Conservation (phyloP, 2,888 invertebrate genomes). For the Drosophila meridionalis region DNA sequence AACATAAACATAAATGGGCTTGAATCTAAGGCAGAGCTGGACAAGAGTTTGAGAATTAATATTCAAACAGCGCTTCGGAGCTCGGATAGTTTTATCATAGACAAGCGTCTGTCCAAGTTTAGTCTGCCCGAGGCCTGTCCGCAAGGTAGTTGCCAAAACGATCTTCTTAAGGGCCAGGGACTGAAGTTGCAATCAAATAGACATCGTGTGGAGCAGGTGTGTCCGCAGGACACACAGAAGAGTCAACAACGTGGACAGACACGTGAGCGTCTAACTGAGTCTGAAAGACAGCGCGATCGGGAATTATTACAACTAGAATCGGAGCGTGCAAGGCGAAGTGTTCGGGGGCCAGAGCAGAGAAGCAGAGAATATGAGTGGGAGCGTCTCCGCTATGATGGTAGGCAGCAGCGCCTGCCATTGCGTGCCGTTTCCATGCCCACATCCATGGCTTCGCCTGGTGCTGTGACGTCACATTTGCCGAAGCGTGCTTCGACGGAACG, state of each 20-base stretch:
- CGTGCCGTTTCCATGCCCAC: constrained; percentile 24
- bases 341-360: constrained; percentile 23
- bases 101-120: constrained; percentile 73
- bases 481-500: constrained; percentile 50
- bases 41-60: constrained; percentile 68
- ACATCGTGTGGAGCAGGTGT: constrained; percentile 5
- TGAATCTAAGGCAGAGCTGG: constrained; percentile 30
- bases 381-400: background rate
- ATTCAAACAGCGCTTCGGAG: constrained; percentile 51
- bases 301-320: constrained; percentile 42
- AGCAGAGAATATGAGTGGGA: constrained; percentile 29
- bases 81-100: constrained; percentile 52
- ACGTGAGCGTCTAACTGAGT: constrained; percentile 35
- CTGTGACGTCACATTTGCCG: constrained; percentile 44
- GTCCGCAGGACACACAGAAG: constrained; percentile 23
- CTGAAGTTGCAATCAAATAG: constrained; percentile 18
- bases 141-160: background rate
- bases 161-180: constrained; percentile 4
- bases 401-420: constrained; percentile 19
- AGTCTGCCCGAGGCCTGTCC: constrained; percentile 17
- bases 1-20: constrained; percentile 71
- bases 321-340: constrained; percentile 27
- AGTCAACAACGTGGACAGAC: constrained; percentile 44
- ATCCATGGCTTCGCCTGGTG: constrained; percentile 4
- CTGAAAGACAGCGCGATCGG: constrained; percentile 43